Evolutionary conservation across 2,888 invertebrate species (phyloP), one percentile per base, ranked within the genome.

Genomic region (Synanthedon formicaeformis): DNA sequence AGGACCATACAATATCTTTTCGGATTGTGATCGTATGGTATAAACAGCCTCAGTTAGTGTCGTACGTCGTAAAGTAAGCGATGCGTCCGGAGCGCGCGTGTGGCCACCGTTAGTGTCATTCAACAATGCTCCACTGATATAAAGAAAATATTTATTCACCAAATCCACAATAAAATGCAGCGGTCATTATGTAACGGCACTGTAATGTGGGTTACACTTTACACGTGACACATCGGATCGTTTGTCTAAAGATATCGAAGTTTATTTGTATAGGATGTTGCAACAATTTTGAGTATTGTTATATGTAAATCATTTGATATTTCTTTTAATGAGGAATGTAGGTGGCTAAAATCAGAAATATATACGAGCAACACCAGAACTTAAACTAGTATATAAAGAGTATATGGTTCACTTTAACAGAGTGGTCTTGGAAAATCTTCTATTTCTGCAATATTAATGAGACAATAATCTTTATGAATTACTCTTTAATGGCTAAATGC

Each of bases 81-180:
- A 62, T 63, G 41, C 45, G 49, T 50, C 52, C 34, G 41, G 40
- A 70, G 69, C 82, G 77, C 78, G 83, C 75, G 87, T 86, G 87
- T 86, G 87, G 87, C 72, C 87, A 75, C 78, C 75, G 78, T 78
- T 69, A 78, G 75, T 72, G 78, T 74, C 81, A 63, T 69, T 64
- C 75, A 81, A 86, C 87, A 87, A 87, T 86, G 75, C 78, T 68
- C 71, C 69, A 71, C 78, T 82, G 87, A 86, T 86, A 86, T 81
- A 85, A 86, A 85, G 84, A 83, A 86, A 86, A 86, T 84, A 86
- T 85, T 86, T 85, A 82, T 84, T 81, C 81, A 79, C 81, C 76
- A 81, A 79, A 82, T 80, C 76, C 73, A 70, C 73, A 75, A 83
- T 82, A 80, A 79, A 78, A 77, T 72, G 70, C 74, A 56, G 55